A percentile compares a stretch with the other conserved stretches of the same genome.
Conservation (phyloP, 2,797 vertebrate genomes). For the Euthynnus affinis region DNA sequence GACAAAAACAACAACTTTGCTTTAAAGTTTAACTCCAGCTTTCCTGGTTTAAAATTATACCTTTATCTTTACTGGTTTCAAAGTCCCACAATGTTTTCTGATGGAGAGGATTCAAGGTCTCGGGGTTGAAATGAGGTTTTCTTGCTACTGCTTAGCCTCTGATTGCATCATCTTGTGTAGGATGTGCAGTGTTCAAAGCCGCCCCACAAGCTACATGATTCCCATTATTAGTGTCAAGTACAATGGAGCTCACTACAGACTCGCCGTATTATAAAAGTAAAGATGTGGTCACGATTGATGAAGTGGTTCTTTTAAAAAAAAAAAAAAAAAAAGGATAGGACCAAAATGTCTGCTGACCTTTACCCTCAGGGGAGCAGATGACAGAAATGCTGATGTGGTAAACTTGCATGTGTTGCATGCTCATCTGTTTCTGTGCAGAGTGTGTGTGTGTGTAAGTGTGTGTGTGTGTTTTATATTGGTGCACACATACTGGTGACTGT, state of each 20-base stretch:
- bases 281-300: not conserved
- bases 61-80: slow-evolving; percentile 22
- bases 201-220: slow-evolving; percentile 27
- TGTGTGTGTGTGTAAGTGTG: slow-evolving; percentile 19
- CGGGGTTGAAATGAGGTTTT: slow-evolving; percentile 30
- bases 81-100: slow-evolving; percentile 18
- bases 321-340: slow-evolving; percentile 16
- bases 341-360: slow-evolving; percentile 25
- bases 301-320: not conserved
- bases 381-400: slow-evolving; percentile 46
- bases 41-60: slow-evolving; percentile 11
- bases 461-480: slow-evolving; percentile 5
- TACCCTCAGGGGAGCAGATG: slow-evolving; percentile 1
- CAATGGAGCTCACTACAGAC: slow-evolving; percentile 5
- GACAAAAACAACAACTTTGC: not conserved
- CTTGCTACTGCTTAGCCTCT: slow-evolving; percentile 48
- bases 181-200: slow-evolving; percentile 26
- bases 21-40: slow-evolving; percentile 6
- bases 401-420: not conserved
- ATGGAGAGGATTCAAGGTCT: slow-evolving; percentile 33
- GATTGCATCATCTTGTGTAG: slow-evolving; percentile 63
- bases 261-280: too few species aligned
- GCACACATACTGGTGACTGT: too few species aligned
- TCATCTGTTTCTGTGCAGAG: not conserved
- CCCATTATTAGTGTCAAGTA: slow-evolving; percentile 36